Conservation (phyloP, 2,113 vertebrate genomes). For the Microtus oregoni region DNA sequence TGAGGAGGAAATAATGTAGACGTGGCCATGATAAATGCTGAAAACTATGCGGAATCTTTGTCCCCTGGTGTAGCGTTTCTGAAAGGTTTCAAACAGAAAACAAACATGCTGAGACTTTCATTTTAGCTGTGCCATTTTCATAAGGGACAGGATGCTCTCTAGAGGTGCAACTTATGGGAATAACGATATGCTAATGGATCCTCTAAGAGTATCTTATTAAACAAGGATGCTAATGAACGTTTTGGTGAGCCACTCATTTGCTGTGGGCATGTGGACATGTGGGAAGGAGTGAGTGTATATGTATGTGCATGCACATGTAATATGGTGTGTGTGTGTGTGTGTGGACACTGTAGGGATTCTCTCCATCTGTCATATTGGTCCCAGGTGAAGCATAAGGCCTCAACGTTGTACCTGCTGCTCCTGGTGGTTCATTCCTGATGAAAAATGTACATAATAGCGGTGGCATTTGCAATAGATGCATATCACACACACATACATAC, state of each 20-base stretch:
- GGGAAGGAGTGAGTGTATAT: background rate
- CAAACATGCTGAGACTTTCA: background rate
- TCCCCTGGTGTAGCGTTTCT: background rate
- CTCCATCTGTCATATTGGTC: too few species aligned
- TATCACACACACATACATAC: background rate
- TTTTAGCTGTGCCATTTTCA: background rate
- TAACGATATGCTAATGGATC: background rate
- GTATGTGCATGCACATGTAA: background rate
- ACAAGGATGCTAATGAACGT: background rate
- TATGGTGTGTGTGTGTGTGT: too few species aligned
- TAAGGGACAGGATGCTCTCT: background rate
- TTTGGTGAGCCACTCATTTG: background rate
- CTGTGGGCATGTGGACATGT: background rate
- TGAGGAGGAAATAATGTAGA: background rate
- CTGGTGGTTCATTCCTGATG: background rate
- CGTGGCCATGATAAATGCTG: background rate
- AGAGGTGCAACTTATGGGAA: background rate
- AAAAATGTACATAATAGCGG: background rate
- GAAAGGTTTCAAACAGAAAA: slow-evolving; percentile 3
- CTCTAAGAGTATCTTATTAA: background rate
- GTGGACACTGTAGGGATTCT: background rate
- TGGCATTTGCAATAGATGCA: background rate
- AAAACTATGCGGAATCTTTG: background rate
- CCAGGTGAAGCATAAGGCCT: background rate
- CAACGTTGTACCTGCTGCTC: too few species aligned